A percentile compares a stretch with the other conserved stretches of the same genome.
phyloP scores from a whole-genome alignment of 2,113 vertebrate genomes.

The Apeltes quadracus region DNA sequence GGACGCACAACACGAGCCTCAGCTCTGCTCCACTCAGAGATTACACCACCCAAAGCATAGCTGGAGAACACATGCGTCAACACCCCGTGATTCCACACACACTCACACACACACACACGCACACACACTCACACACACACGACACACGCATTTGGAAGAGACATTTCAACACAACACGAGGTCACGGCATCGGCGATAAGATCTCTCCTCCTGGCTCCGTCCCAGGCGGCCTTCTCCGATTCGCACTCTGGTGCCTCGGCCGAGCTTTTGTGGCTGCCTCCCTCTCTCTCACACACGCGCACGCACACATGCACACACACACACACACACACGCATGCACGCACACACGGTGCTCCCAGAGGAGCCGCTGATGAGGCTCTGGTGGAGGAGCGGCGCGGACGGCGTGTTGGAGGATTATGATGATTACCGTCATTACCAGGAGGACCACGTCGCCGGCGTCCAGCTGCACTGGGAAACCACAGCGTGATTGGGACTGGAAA shows the following conservation, averaged over 20 bases:
- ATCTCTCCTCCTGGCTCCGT: conserved; percentile 42
- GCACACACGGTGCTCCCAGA: conserved; percentile 24
- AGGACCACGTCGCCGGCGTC: conserved; percentile 7
- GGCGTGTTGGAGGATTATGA: conserved; percentile 48
- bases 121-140: conserved; percentile 26
- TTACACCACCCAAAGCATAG: conserved; percentile 16
- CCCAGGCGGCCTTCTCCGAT: conserved; percentile 44
- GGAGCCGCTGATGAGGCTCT: conserved; percentile 47
- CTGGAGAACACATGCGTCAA: conserved; percentile 32
- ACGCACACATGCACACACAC: conserved; percentile 33
- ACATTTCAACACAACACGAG: conserved; percentile 54
- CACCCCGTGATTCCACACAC: background rate
- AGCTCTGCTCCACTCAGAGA: conserved; percentile 15
- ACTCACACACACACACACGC: background rate
- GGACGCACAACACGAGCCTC: background rate
- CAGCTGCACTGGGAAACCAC: conserved; percentile 30
- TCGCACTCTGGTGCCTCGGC: conserved; percentile 36
- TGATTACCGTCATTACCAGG: conserved; percentile 58
- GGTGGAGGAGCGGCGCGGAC: conserved; percentile 40
- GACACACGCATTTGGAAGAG: conserved; percentile 28
- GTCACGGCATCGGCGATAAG: conserved; percentile 52
- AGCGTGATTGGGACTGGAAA: background rate
- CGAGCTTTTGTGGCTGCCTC: conserved; percentile 14
- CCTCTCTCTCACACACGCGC: conserved; percentile 7
- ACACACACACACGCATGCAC: conserved; percentile 16